Evolutionary conservation across 1,140 invertebrate genomes (phyloP).

Genomic region (Drosophila sturtevanti): DNA sequence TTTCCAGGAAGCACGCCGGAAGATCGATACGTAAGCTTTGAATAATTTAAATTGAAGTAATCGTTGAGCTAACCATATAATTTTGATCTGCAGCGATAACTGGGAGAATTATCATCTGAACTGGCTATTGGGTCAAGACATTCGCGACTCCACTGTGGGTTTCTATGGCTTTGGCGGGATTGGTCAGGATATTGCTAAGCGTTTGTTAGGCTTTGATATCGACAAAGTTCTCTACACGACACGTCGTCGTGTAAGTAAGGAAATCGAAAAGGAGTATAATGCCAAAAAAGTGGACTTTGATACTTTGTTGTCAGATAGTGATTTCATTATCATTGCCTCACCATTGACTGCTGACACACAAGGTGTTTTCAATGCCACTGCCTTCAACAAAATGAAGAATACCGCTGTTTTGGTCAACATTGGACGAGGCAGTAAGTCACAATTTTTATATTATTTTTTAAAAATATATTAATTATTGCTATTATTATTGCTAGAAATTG

Average conservation of each 20-base stretch:
- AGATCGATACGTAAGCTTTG: slow-evolving; percentile 69
- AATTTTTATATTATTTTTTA: slow-evolving; percentile 76
- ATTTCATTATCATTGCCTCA: slow-evolving; percentile 90
- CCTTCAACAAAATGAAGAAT: slow-evolving; percentile 93
- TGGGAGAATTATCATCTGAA: slow-evolving; percentile 93
- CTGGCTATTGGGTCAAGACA: slow-evolving; percentile 93
- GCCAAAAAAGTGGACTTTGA: slow-evolving; percentile 89
- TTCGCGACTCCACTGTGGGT: slow-evolving; percentile 92
- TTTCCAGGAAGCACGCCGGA: slow-evolving; percentile 89
- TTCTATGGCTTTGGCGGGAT: slow-evolving; percentile 95
- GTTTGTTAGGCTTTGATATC: slow-evolving; percentile 89
- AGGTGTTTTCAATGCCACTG: slow-evolving; percentile 89
- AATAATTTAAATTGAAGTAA: slow-evolving; percentile 83
- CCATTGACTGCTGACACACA: slow-evolving; percentile 89
- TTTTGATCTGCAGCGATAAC: slow-evolving; percentile 85
- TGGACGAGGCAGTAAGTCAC: slow-evolving; percentile 87
- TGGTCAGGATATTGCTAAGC: slow-evolving; percentile 88
- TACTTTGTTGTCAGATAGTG: slow-evolving; percentile 87
- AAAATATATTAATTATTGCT: slow-evolving; percentile 53
- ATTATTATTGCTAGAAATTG: slow-evolving; percentile 85
- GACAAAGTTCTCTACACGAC: slow-evolving; percentile 89
- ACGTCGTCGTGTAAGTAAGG: slow-evolving; percentile 85
- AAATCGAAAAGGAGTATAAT: slow-evolving; percentile 87
- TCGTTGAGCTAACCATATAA: fast-evolving
- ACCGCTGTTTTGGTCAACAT: slow-evolving; percentile 93